Evolutionary conservation across 2,113 vertebrate species (phyloP), one percentile per base, ranked within the genome.

Genomic region (Paradisaea rubra): DNA sequence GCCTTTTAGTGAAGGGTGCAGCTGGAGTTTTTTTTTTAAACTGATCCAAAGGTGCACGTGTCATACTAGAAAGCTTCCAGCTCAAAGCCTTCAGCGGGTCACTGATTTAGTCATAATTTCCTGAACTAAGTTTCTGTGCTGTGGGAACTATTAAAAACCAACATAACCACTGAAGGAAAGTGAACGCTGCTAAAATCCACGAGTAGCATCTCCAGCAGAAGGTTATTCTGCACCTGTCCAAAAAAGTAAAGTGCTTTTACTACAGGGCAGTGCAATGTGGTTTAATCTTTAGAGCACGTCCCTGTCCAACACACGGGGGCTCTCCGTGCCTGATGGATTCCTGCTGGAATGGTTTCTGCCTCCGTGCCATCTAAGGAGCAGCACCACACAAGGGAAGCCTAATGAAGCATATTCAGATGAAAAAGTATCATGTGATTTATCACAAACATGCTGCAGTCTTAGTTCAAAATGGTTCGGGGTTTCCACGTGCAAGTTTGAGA

Each of bases 291-390:
- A 88, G 60, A 53, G 54, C 54, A 85, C 41, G 39, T 90, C 53
- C 56, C 45, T 68, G 89, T 89, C 92, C 91, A 95, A 97, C 95
- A 97, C 93, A 84, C 0, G 80, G 89, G 95, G 86, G 90, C 96
- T 95, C 91, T 69, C 91, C 72, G 53, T 17, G 85, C 88, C 96
- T 84, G 84, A 44, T 22, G 25, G 80, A 92, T 70, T 68, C 15
- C 86, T 88, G 69, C 86, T 70, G 88, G 72, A 80, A 66, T 71
- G 23, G 90, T 83, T 92, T 86, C 59, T 73, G 89, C 85, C 91
- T 20, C 52, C 60, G 21, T 60, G 81, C 81, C 87, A 86, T 59
- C 95, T 89, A 56, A 92, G 33, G 88, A 72, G 54, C 39, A 56
- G 59, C 71, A 86, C 31, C 91, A 49, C 85, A 69, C 89, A 80